A percentile compares a stretch with the other conserved stretches of the same genome.
Conservation (phyloP, 2,797 vertebrate species). For the Enoplosus armatus region DNA sequence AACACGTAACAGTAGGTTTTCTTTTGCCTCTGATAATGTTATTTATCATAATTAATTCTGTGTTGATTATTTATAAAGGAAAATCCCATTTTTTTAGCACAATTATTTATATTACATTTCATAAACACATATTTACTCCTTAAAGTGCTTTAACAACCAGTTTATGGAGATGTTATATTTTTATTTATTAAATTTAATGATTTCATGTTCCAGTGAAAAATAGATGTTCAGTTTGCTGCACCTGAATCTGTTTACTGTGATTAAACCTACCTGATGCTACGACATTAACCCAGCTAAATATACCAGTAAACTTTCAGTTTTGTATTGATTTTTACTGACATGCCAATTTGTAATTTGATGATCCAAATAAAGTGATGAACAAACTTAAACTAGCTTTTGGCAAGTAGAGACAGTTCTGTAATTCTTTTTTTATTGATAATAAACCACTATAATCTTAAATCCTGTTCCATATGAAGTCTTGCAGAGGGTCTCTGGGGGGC, state of each 20-base stretch:
- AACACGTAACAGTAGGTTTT: background rate
- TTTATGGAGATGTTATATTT: no score
- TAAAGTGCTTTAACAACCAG: background rate
- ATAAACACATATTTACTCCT: background rate
- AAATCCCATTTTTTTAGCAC: background rate
- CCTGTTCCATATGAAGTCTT: background rate
- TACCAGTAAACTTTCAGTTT: background rate
- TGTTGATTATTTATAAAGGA: background rate
- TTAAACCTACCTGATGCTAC: background rate
- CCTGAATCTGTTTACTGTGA: background rate
- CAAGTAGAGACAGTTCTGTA: background rate
- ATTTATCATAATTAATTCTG: background rate
- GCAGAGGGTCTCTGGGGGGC: background rate
- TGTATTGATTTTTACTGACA: background rate
- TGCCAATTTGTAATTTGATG: background rate
- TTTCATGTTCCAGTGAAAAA: no score
- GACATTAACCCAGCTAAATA: background rate
- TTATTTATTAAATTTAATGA: no score
- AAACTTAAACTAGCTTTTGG: background rate
- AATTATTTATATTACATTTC: background rate
- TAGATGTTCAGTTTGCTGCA: no score
- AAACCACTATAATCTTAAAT: background rate
- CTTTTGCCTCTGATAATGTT: background rate
- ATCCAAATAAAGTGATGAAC: background rate
- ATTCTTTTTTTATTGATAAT: background rate